A percentile compares a stretch with the other conserved stretches of the same genome.
Conservation (phyloP, 2,797 vertebrate species). For the Enteromius fasciolatus region DNA sequence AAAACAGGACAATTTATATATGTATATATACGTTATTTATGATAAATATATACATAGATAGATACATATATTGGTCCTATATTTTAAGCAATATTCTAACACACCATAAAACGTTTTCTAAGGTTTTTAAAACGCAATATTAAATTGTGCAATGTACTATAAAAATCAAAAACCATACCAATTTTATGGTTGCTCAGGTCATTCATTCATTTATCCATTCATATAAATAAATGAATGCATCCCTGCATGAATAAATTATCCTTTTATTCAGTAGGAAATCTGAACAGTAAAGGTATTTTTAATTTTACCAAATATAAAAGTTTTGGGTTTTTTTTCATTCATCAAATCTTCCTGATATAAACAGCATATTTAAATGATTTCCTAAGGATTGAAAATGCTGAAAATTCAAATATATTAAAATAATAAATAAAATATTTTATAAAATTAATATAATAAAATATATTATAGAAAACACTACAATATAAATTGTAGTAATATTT, state of each 20-base stretch:
- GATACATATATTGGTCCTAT: background rate
- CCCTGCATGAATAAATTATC: too few species aligned
- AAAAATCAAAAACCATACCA: background rate
- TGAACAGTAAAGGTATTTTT: too few species aligned
- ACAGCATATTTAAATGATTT: background rate
- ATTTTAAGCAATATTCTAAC: background rate
- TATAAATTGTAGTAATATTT: background rate
- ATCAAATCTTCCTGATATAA: background rate
- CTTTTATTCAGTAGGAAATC: too few species aligned
- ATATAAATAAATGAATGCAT: too few species aligned
- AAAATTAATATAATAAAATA: too few species aligned
- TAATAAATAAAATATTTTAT: too few species aligned
- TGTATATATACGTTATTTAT: background rate
- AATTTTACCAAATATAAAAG: too few species aligned
- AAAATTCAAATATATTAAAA: background rate
- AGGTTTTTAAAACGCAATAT: background rate
- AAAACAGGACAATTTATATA: background rate
- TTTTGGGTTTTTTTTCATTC: background rate
- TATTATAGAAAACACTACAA: background rate
- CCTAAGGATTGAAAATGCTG: background rate
- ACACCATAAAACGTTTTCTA: too few species aligned
- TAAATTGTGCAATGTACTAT: background rate
- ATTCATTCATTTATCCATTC: too few species aligned
- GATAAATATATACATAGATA: too few species aligned
- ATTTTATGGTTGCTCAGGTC: background rate